Evolutionary conservation across 2,888 invertebrate species (phyloP), one percentile per base, ranked within the genome.

Genomic region (Pimpla rufipes): DNA sequence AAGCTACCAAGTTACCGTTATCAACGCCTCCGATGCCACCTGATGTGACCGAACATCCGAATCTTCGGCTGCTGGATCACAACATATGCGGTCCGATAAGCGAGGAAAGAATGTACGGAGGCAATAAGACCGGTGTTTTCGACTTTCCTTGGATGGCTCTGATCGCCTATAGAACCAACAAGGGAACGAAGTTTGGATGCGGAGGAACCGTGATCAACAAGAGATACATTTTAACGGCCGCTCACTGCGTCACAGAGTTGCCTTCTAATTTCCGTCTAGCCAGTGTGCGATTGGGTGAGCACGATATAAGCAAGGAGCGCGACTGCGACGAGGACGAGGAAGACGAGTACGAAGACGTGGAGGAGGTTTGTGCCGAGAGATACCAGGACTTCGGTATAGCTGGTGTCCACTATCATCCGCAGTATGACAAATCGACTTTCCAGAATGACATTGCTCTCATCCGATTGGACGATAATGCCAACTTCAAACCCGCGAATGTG

Each of bases 71-170:
- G 1, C 84, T 94, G 16, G 90, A 94, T 52, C 71, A 87, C 11
- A 81, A 87, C n/a, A 86, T 93, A 0, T 97, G 97, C 88, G 97
- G 97, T 0, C 91, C 92, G 0, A 90, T 95, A 6, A 93, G 94
- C 11, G 92, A 93, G 7, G 93, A 94, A 59, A 95, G 95, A 87
- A 95, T 97, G 62, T 93, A 95, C 29, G 95, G 95, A 2, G 97
- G 97, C 0, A 94, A 95, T 59, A 93, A 94, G 79, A 95, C 97
- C 0, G 92, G 91, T 0, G 90, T 96, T 3, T 95, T 94, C 52
- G 96, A 97, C 87, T 96, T 95, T 93, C 97, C 97, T 0, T 97
- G 97, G 97, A 96, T 97, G 96, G 96, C 95, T 0, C 93, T 97
- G 1, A 90, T 97, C n/a, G 94, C 95, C 0, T 97, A 96, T 84